Evolutionary conservation across 2,113 vertebrate species (phyloP), one percentile per base, ranked within the genome.

Genomic region (Phycodurus eques): DNA sequence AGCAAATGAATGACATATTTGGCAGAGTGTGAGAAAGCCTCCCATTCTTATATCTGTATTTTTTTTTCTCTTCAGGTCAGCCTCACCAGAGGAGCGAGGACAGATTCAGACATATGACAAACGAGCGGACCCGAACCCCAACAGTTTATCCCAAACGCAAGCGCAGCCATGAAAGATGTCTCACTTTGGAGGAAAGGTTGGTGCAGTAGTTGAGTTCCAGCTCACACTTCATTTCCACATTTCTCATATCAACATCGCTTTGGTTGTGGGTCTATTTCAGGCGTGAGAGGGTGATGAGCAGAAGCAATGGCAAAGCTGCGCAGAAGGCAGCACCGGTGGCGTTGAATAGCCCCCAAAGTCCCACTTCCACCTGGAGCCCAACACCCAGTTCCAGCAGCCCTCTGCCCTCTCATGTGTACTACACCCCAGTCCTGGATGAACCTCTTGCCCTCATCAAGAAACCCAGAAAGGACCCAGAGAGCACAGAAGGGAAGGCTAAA

Each of bases 371-470:
- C 57, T 91, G 87, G 84, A 92, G 92, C 69, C 91, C 92, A 8
- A 74, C 86, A 17, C 83, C 86, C 68, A 92, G 90, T 78, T 91
- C 92, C 49, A 85, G 83, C 78, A 86, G 88, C 64, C 87, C 87
- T 35, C 70, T 88, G 68, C 88, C 90, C 39, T 71, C 76, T 47
- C 89, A 88, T 56, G 64, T 90, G 74, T 93, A 90, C 80, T 90
- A 88, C 71, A 67, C 88, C 9, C 93, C 91, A 39, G 76, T 88
- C 70, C 91, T 92, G 88, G 93, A 94, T 2, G 91, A 94, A 82
- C 93, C 93, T 1, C 87, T 94, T 1, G 92, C 91, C 19, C 92
- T 94, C 71, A 92, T 94, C 82, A 94, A 94, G 80, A 94, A 93
- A 80, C 92, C 92, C 5, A 89, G 87, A 67, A 87, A 88, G 70